phyloP scores from a whole-genome alignment of 2,888 invertebrate species.

The Brachynemurus nebulosus region DNA sequence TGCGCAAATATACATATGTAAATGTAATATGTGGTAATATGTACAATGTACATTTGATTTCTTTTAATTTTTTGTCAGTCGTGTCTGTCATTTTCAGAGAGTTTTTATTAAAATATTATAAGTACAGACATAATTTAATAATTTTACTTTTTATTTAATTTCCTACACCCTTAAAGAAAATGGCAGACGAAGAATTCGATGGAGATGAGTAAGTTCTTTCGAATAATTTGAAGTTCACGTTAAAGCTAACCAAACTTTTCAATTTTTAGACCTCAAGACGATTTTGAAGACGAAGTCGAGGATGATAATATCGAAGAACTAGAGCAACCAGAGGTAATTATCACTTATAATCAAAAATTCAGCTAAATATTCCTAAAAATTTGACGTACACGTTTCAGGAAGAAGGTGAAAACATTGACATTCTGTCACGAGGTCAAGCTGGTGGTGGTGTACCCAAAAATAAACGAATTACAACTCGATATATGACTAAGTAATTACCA shows the following conservation, averaged over 20 bases:
- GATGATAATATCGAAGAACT: constrained; percentile 79
- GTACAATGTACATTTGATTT: too few species aligned
- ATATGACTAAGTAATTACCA: constrained; percentile 78
- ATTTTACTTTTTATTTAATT: too few species aligned
- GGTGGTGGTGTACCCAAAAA: constrained; percentile 71
- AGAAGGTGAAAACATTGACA: constrained; percentile 74
- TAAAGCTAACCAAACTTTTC: constrained; percentile 3
- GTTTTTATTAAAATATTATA: too few species aligned
- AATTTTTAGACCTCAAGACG: constrained; percentile 49
- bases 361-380: constrained; percentile 27
- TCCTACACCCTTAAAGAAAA: too few species aligned
- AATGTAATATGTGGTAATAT: too few species aligned
- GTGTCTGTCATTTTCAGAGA: too few species aligned
- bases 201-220: constrained; percentile 53
- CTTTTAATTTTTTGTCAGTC: too few species aligned
- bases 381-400: constrained; percentile 37
- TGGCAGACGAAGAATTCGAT: constrained; percentile 83
- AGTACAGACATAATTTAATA: too few species aligned
- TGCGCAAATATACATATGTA: too few species aligned
- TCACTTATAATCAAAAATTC: constrained; percentile 56
- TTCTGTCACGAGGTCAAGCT: constrained; percentile 65
- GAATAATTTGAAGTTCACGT: neutral
- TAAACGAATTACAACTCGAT: constrained; percentile 91
- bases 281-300: constrained; percentile 82
- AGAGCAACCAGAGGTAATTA: constrained; percentile 57